A percentile compares a stretch with the other conserved stretches of the same genome.
These are phyloP conservation scores for Drosophila sordidapex DNA, from an alignment of 2,888 invertebrate species.

Conservation along the genomic window DNA sequence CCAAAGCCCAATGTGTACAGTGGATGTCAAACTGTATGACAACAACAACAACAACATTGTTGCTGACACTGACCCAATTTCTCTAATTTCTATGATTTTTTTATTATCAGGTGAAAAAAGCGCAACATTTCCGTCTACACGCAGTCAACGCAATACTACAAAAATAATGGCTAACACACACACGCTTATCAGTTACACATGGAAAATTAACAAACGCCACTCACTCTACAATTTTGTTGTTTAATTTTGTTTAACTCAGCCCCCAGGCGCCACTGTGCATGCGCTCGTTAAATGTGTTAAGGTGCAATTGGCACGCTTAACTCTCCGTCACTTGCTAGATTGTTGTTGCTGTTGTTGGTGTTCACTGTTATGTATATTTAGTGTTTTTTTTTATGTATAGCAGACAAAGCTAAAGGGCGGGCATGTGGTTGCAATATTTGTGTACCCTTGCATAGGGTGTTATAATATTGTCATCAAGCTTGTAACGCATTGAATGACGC, in stretches of 20 bases:
- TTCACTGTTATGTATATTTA: neutral
- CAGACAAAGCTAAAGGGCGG: neutral
- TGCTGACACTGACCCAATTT: conserved; percentile 56
- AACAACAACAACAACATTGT: conserved; percentile 41
- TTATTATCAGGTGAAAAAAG: conserved; percentile 44
- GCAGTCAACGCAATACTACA: conserved; percentile 27
- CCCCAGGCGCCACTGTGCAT: conserved; percentile 67
- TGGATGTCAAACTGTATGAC: conserved; percentile 35
- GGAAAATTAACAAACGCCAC: conserved; percentile 34
- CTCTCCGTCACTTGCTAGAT: conserved; percentile 43
- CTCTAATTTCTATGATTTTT: conserved; percentile 27
- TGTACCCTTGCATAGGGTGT: neutral
- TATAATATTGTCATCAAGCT: neutral
- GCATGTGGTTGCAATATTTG: neutral
- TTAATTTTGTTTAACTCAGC: conserved; percentile 63
- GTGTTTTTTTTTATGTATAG: neutral
- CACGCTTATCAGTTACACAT: conserved; percentile 51
- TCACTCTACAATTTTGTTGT: conserved; percentile 46
- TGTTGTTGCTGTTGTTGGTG: neutral
- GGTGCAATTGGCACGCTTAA: conserved; percentile 63
- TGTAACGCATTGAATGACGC: neutral
- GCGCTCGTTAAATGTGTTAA: conserved; percentile 63
- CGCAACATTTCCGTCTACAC: conserved; percentile 47
- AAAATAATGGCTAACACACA: conserved; percentile 17
- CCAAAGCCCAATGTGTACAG: neutral